Conservation (phyloP, 2,888 invertebrate genomes). For the Phasia obesa region DNA sequence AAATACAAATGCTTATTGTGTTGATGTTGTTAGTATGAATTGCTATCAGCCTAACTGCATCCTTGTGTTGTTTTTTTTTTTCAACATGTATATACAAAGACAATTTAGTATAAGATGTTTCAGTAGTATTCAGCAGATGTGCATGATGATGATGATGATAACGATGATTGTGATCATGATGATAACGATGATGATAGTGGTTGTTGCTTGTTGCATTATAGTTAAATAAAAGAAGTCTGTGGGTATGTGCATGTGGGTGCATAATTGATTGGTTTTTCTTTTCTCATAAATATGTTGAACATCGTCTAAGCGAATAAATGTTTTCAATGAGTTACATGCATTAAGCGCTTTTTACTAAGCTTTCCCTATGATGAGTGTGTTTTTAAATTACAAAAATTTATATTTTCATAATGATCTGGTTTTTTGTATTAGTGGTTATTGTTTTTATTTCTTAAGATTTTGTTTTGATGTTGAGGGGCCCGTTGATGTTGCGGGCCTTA, state of each 20-base stretch:
- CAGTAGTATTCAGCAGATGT: conserved; percentile 5
- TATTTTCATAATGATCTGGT: conserved; percentile 15
- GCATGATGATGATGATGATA: background rate
- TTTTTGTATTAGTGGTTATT: conserved; percentile 7
- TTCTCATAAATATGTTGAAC: conserved; percentile 9
- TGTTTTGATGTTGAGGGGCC: conserved; percentile 69
- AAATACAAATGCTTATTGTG: conserved; percentile 13
- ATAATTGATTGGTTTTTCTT: conserved; percentile 3
- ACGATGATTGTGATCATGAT: conserved; percentile 1
- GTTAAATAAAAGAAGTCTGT: conserved; percentile 8
- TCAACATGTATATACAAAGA: too few relatives aligned
- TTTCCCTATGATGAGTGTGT: conserved; percentile 68
- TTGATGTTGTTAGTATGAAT: conserved; percentile 24
- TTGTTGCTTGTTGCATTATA: background rate
- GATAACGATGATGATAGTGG: background rate
- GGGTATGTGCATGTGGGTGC: background rate
- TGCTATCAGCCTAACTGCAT: conserved; percentile 14
- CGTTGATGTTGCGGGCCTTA: conserved; percentile 69
- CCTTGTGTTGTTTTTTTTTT: background rate
- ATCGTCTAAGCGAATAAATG: conserved; percentile 13
- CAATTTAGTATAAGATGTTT: background rate
- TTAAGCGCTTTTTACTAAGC: conserved; percentile 69
- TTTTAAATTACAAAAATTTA: conserved; percentile 10
- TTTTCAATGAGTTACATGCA: conserved; percentile 24
- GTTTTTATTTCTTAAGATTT: conserved; percentile 58